phyloP scores from a whole-genome alignment of 2,797 vertebrate genomes.

The Lithobates sylvaticus region DNA sequence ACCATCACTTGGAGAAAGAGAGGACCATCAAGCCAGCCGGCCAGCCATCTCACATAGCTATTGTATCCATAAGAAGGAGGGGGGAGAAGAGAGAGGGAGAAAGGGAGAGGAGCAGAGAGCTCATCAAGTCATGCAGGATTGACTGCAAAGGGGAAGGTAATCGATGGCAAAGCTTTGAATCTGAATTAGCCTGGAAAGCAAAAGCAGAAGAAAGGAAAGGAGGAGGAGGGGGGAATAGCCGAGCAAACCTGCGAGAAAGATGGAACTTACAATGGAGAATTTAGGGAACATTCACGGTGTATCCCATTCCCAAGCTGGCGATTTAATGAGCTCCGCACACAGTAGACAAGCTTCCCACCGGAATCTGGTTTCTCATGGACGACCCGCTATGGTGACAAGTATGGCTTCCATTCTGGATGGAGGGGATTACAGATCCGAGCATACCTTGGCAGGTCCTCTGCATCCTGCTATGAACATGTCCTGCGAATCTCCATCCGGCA shows the following conservation, averaged over 20 bases:
- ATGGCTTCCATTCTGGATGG: slow-evolving; percentile 96
- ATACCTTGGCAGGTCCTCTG: slow-evolving; percentile 83
- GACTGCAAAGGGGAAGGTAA: slow-evolving; percentile 79
- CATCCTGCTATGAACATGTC: slow-evolving; percentile 97
- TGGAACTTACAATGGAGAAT: slow-evolving; percentile 98
- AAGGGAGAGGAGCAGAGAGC: slow-evolving; percentile 64
- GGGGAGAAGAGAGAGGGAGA: slow-evolving; percentile 58
- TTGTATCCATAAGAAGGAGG: slow-evolving; percentile 65
- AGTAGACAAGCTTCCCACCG: slow-evolving; percentile 87
- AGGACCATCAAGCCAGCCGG: slow-evolving; percentile 64
- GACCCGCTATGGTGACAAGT: slow-evolving; percentile 92
- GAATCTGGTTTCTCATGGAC: slow-evolving; percentile 90
- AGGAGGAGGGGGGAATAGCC: slow-evolving; percentile 71
- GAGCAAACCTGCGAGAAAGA: slow-evolving; percentile 81
- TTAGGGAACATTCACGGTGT: slow-evolving; percentile 92
- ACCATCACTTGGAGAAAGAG: slow-evolving; percentile 53
- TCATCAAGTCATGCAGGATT: slow-evolving; percentile 82
- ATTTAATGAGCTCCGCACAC: slow-evolving; percentile 91
- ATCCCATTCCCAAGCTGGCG: slow-evolving; percentile 87
- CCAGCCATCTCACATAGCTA: slow-evolving; percentile 62
- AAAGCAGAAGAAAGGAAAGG: slow-evolving; percentile 73
- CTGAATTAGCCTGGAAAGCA: slow-evolving; percentile 81
- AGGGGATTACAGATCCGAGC: slow-evolving; percentile 87
- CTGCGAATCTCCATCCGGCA: slow-evolving; percentile 88
- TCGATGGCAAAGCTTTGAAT: slow-evolving; percentile 87